These are phyloP conservation scores for Phoxinus dragarum DNA, from an alignment of 2,797 vertebrate species.

Conservation along the genomic window DNA sequence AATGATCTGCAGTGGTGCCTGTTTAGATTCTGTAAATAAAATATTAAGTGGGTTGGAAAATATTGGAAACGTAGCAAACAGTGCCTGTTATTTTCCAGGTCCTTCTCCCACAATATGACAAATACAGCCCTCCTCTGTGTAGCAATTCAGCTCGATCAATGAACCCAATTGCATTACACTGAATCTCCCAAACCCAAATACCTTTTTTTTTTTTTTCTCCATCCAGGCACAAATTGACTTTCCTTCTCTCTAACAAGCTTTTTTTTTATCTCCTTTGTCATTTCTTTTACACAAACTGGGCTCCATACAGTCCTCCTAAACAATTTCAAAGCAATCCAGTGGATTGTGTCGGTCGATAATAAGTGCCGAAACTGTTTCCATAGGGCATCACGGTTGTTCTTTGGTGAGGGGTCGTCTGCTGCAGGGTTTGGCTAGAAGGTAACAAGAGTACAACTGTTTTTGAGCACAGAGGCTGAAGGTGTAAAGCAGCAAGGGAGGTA, in stretches of 20 bases:
- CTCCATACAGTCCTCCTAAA: conserved; percentile 5
- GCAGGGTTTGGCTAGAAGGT: conserved; percentile 23
- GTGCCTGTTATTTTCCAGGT: background rate
- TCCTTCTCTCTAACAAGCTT: conserved; percentile 35
- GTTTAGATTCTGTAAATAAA: background rate
- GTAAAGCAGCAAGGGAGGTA: conserved; percentile 49
- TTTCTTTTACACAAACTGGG: background rate
- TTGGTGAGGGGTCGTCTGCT: conserved; percentile 19
- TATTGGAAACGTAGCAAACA: background rate
- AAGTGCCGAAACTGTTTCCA: conserved; percentile 15
- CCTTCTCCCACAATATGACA: background rate
- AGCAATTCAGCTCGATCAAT: conserved; percentile 24
- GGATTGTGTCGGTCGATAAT: conserved; percentile 25
- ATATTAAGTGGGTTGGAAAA: background rate
- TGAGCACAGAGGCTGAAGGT: conserved; percentile 49
- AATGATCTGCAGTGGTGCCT: background rate
- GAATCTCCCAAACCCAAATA: conserved; percentile 15
- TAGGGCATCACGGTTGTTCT: conserved; percentile 7
- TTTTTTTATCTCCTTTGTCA: conserved; percentile 1
- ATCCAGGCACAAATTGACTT: conserved; percentile 28
- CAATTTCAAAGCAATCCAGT: conserved; percentile 6
- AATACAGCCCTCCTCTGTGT: conserved; percentile 15
- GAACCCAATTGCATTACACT: conserved; percentile 19
- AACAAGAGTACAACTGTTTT: conserved; percentile 49
- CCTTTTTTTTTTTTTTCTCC: conserved; percentile 28